A percentile compares a stretch with the other conserved stretches of the same genome.
These are phyloP conservation scores for Neodontobutis hainanensis DNA, from an alignment of 2,113 vertebrate genomes.

Conservation along the genomic window DNA sequence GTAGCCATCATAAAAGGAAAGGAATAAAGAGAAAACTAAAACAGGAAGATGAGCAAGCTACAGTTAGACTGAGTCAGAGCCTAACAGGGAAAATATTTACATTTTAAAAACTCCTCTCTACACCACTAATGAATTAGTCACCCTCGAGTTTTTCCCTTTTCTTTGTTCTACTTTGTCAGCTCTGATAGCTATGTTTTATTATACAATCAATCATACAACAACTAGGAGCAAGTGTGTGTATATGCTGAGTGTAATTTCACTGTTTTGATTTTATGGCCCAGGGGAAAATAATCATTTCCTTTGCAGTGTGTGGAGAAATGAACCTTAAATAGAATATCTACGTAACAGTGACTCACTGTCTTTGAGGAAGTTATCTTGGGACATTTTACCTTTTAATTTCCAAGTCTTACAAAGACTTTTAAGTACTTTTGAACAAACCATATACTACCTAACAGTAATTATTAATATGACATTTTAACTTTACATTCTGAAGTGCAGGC, in stretches of 20 bases:
- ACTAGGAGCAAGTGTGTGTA: constrained; percentile 24
- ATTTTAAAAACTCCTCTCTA: constrained; percentile 31
- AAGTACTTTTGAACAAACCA: background rate
- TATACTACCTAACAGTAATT: no score
- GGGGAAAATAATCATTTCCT: constrained; percentile 10
- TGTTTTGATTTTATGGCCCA: constrained; percentile 16
- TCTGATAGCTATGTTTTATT: constrained; percentile 32
- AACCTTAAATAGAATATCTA: constrained; percentile 5
- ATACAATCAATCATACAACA: constrained; percentile 41
- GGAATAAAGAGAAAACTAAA: constrained; percentile 46
- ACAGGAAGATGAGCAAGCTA: constrained; percentile 57
- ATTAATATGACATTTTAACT: no score
- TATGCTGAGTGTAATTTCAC: constrained; percentile 10
- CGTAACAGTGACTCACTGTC: constrained; percentile 2
- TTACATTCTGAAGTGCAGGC: no score
- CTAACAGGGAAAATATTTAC: constrained; percentile 54
- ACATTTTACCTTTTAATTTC: background rate
- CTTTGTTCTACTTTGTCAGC: constrained; percentile 11
- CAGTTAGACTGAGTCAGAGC: constrained; percentile 51
- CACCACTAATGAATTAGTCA: constrained; percentile 32
- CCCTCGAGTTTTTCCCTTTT: constrained; percentile 16
- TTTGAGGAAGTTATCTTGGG: background rate
- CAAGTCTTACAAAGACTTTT: background rate
- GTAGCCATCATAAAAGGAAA: constrained; percentile 24
- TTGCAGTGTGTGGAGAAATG: constrained; percentile 3